phyloP scores from a whole-genome alignment of 2,113 vertebrate species.

The Xyrauchen texanus region DNA sequence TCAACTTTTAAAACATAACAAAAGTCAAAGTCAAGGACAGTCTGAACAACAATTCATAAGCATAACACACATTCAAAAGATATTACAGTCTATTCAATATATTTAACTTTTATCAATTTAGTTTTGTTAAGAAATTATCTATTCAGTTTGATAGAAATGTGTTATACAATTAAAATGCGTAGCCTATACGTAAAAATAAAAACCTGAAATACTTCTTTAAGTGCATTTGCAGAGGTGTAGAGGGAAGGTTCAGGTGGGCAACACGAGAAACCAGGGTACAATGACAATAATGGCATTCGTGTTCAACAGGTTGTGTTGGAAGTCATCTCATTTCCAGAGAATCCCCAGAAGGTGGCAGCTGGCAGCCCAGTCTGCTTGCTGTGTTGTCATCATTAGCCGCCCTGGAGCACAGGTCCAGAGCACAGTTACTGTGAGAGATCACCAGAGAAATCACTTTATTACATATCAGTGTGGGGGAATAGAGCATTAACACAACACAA shows the following conservation, averaged over 20 bases:
- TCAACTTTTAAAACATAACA: too few species aligned
- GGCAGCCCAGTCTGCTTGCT: constrained; percentile 68
- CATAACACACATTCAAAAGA: too few species aligned
- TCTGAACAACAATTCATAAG: too few species aligned
- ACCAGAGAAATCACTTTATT: neutral
- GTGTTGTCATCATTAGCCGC: constrained; percentile 68
- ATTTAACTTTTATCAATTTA: too few species aligned
- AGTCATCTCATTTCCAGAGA: constrained; percentile 66
- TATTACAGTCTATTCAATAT: too few species aligned
- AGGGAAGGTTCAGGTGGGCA: neutral
- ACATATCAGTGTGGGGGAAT: neutral
- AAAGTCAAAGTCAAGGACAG: too few species aligned
- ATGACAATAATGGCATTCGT: neutral
- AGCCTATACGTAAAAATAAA: too few species aligned
- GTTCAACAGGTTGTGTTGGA: neutral
- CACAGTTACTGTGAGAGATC: constrained; percentile 61
- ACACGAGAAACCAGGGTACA: neutral
- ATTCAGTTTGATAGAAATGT: too few species aligned
- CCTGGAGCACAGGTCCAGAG: constrained; percentile 47
- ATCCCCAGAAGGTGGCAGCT: constrained; percentile 74
- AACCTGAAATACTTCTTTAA: too few species aligned
- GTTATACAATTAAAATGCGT: too few species aligned
- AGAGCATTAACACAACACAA: too few species aligned
- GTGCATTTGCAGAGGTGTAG: neutral
- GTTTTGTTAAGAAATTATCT: too few species aligned